Evolutionary conservation across 2,888 invertebrate genomes (phyloP).

Genomic region (Gymnoscelis rufifasciata): DNA sequence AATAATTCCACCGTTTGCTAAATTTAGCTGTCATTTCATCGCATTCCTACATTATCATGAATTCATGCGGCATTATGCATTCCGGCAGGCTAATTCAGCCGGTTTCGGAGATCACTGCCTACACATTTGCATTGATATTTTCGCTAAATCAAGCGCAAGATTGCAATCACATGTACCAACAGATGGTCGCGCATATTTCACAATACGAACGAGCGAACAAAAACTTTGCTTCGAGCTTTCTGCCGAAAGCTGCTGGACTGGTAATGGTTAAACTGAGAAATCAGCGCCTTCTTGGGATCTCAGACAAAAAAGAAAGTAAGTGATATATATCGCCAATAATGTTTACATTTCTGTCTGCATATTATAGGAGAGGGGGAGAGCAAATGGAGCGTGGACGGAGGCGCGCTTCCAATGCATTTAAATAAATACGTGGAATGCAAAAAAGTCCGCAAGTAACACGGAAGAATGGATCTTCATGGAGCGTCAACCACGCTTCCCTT

Average conservation of each 20-base stretch:
- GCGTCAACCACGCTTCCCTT: constrained; percentile 18
- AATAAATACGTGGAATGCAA: constrained; percentile 52
- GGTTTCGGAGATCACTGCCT: constrained; percentile 27
- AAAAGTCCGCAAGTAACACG: constrained; percentile 58
- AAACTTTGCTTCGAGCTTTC: constrained; percentile 45
- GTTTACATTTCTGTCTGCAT: constrained; percentile 30
- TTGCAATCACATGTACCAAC: constrained; percentile 24
- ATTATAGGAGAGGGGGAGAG: constrained; percentile 42
- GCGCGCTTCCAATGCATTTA: constrained; percentile 55
- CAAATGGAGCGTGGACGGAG: constrained; percentile 63
- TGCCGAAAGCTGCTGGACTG: constrained; percentile 64
- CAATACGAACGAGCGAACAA: constrained; percentile 52
- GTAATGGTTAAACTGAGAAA: constrained; percentile 68
- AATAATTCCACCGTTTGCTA: neutral
- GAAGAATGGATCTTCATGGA: constrained; percentile 45
- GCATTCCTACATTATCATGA: constrained; percentile 4
- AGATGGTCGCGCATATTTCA: constrained; percentile 41
- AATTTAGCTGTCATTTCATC: constrained; percentile 7
- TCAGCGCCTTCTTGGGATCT: constrained; percentile 58
- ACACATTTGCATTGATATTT: constrained; percentile 38
- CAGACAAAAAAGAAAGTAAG: constrained; percentile 46
- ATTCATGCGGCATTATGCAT: constrained; percentile 13
- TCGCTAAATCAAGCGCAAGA: constrained; percentile 24
- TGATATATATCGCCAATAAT: constrained; percentile 37
- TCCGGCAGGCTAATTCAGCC: constrained; percentile 14